phyloP scores from a whole-genome alignment of 2,113 vertebrate species.

The Myxocyprinus asiaticus region DNA sequence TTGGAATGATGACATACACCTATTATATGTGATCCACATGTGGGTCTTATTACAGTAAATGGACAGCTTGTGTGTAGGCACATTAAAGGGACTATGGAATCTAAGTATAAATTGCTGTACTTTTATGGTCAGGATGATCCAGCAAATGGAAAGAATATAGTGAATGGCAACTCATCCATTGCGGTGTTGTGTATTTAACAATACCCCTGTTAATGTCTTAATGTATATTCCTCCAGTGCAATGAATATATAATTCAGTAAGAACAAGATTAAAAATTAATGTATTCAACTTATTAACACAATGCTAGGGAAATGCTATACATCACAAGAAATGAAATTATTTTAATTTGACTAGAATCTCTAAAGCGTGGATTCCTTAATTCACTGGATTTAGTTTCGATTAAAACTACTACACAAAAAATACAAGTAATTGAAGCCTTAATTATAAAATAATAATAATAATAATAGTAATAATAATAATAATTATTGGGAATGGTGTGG shows the following conservation, averaged over 20 bases:
- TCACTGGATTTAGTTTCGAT: neutral
- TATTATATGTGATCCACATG: slow-evolving; percentile 38
- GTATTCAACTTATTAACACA: slow-evolving; percentile 85
- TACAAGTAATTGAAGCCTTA: too few species aligned
- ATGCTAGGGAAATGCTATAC: slow-evolving; percentile 64
- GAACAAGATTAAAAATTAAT: slow-evolving; percentile 85
- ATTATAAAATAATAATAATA: too few species aligned
- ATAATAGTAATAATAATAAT: too few species aligned
- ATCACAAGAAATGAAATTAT: slow-evolving; percentile 55
- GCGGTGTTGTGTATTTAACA: neutral
- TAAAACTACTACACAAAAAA: neutral
- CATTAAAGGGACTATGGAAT: too few species aligned
- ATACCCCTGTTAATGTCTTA: slow-evolving; percentile 4
- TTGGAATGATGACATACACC: slow-evolving; percentile 13
- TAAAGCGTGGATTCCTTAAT: slow-evolving; percentile 44
- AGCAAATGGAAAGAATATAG: neutral
- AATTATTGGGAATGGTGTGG: too few species aligned
- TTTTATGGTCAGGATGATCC: neutral
- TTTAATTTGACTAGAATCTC: slow-evolving; percentile 72
- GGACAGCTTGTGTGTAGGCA: neutral
- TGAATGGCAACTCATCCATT: neutral
- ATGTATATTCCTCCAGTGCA: slow-evolving; percentile 54
- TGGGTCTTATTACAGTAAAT: slow-evolving; percentile 45
- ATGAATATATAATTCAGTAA: slow-evolving; percentile 83
- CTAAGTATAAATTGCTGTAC: neutral